Evolutionary conservation across 2,797 vertebrate genomes (phyloP), one percentile per base, ranked within the genome.

Genomic region (Typhlichthys subterraneus): DNA sequence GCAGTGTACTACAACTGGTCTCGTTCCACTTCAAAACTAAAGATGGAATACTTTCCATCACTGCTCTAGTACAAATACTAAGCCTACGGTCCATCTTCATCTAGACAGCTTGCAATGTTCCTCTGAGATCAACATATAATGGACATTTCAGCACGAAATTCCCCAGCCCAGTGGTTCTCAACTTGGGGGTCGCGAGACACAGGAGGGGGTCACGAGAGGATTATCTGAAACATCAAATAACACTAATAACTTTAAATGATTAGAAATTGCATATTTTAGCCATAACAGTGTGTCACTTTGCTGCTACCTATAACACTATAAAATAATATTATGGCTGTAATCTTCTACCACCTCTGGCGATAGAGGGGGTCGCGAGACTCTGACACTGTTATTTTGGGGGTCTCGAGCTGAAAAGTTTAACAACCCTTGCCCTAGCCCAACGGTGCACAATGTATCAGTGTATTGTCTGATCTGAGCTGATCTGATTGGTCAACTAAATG

Each of bases 61-160:
- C n/a, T 61, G 33, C 7, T 38, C 6, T 38, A 84, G 79, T 75
- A 77, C 70, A 73, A 61, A 65, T 45, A 58, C 54, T 15, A 64
- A 58, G 71, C 59, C 66, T 12, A 80, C 85, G 75, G 78, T 81
- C 77, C 73, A 62, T 2, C 57, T 13, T 67, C 73, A 83, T 86
- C 80, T 80, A 82, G 84, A 89, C 75, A 45, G 71, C 56, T 63
- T 68, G 61, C 69, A 78, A 63, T 83, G 81, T 72, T 23, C 23
- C 23, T 23, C 23, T 23, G 23, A 23, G 72, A 60, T n/a, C 46
- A 46, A 69, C 23, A 59, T 53, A 55, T 19, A 3, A 42, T 0
- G 1, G 53, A 11, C 51, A 57, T 75, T 81, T 82, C 47, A 23
- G 23, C 23, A 23, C 3, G 23, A 23, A 23, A 23, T 57, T 12